Conservation (phyloP, 2,113 vertebrate species). For the Lonchura striata region DNA sequence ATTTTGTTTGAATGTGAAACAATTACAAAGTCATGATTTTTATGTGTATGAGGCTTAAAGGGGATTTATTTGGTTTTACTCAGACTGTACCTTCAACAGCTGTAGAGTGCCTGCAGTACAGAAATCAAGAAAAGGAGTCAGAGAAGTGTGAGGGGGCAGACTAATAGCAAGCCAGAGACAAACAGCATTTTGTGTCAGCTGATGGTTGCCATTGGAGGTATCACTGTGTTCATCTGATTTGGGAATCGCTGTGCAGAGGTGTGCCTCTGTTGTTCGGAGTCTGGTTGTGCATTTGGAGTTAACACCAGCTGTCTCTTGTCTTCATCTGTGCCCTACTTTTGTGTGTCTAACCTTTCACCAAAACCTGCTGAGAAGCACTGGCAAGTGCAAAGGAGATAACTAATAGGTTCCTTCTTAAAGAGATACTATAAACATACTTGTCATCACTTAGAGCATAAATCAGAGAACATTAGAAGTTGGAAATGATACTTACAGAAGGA, state of each 20-base stretch:
- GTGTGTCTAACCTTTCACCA: background rate
- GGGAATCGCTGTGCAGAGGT: background rate
- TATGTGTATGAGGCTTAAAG: background rate
- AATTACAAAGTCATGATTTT: background rate
- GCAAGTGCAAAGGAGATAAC: background rate
- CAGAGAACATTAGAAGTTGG: background rate
- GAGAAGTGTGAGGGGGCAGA: background rate
- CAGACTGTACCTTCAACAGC: background rate
- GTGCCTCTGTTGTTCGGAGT: background rate
- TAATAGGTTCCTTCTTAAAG: background rate
- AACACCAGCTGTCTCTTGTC: background rate
- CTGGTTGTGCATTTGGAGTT: background rate
- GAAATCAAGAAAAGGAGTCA: background rate
- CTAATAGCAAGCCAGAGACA: background rate
- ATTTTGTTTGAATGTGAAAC: background rate
- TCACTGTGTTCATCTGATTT: accelerated
- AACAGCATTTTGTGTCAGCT: background rate
- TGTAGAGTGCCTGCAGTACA: background rate
- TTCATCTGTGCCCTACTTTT: background rate
- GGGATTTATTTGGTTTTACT: background rate
- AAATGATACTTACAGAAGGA: background rate
- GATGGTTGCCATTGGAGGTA: background rate
- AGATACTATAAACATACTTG: background rate
- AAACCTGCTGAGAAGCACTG: background rate
- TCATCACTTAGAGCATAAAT: background rate